Conservation (phyloP, 2,888 invertebrate genomes). For the Lepidonotus clava region DNA sequence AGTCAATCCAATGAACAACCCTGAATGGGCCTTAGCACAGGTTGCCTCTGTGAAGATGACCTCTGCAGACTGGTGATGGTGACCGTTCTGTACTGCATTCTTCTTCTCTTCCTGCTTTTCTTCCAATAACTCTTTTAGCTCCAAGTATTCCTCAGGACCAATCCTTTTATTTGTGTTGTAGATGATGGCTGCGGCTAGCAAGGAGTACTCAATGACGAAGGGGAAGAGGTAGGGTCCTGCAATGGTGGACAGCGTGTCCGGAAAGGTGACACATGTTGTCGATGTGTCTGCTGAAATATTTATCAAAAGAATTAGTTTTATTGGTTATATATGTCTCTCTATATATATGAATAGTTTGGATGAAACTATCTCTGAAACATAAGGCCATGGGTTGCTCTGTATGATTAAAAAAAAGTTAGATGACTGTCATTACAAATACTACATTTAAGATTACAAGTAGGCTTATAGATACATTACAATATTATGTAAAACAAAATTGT, state of each 20-base stretch:
- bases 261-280: background rate
- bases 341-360: too few species aligned
- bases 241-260: conserved; percentile 15
- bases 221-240: conserved; percentile 60
- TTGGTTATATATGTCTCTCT: too few species aligned
- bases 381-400: too few species aligned
- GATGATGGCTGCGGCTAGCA: conserved; percentile 54
- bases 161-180: conserved; percentile 51
- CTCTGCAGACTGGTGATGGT: background rate
- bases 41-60: conserved; percentile 63
- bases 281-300: background rate
- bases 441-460: too few species aligned
- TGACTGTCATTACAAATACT: too few species aligned
- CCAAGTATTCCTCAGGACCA: background rate
- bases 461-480: too few species aligned
- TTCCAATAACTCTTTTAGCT: background rate
- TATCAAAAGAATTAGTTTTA: too few species aligned
- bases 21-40: conserved; percentile 81
- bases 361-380: too few species aligned
- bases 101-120: background rate
- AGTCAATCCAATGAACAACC: conserved; percentile 80
- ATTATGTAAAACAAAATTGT: too few species aligned
- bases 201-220: conserved; percentile 56
- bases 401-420: too few species aligned
- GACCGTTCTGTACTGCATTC: background rate